Conservation (phyloP, 2,797 vertebrate genomes). For the Sebastes taczanowskii region DNA sequence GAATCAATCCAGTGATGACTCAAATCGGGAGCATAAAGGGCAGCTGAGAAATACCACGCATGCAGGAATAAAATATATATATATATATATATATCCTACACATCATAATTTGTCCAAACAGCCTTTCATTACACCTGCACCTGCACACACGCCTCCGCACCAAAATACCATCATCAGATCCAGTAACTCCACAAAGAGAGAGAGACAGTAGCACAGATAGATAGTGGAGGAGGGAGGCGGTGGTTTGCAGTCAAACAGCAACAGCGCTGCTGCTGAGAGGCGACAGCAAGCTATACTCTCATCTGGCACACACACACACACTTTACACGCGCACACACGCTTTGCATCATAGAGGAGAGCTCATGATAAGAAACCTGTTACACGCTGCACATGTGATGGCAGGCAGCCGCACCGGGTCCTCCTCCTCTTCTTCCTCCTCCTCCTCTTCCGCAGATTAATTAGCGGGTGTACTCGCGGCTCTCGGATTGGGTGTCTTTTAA, state of each 20-base stretch:
- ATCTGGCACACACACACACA: conserved; percentile 26
- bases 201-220: conserved; percentile 26
- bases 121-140: neutral
- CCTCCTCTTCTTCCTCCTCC: neutral
- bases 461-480: conserved; percentile 7
- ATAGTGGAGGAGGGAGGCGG: conserved; percentile 63
- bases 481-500: conserved; percentile 26
- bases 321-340: neutral
- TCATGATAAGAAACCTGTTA: conserved; percentile 63
- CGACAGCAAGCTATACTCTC: conserved; percentile 46
- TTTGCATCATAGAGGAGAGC: conserved; percentile 43
- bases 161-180: conserved; percentile 30
- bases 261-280: conserved; percentile 54
- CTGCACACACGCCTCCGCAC: neutral
- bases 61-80: neutral
- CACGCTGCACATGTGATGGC: conserved; percentile 50
- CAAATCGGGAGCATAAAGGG: conserved; percentile 36
- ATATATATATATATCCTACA: neutral
- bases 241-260: conserved; percentile 57
- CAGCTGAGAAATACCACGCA: conserved; percentile 6
- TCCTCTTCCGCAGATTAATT: conserved; percentile 42
- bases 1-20: conserved; percentile 49
- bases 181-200: conserved; percentile 32
- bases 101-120: neutral
- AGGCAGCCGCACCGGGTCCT: conserved; percentile 2